Evolutionary conservation across 2,113 vertebrate genomes (phyloP).

Genomic region (Hypocryptadius cinnamomeus): DNA sequence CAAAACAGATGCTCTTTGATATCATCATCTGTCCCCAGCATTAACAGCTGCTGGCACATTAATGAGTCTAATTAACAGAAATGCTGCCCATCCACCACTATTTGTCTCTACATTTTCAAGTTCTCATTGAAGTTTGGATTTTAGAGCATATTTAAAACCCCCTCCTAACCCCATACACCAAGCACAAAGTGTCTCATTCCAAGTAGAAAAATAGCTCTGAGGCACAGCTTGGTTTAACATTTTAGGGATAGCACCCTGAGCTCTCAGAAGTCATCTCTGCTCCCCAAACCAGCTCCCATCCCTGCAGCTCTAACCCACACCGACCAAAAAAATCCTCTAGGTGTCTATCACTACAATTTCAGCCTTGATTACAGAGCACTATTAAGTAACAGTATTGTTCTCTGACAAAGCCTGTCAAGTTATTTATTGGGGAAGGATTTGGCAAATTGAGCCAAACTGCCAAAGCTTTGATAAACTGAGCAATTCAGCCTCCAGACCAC

Average conservation of each 20-base stretch:
- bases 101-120: neutral
- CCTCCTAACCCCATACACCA: neutral
- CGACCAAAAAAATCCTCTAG: neutral
- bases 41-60: neutral
- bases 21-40: neutral
- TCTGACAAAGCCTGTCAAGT: neutral
- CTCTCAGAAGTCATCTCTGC: neutral
- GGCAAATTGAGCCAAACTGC: neutral
- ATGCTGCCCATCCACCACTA: neutral
- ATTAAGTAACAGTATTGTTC: neutral
- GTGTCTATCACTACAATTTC: neutral
- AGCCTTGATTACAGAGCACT: neutral
- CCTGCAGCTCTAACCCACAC: neutral
- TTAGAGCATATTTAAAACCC: neutral
- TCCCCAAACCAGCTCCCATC: neutral
- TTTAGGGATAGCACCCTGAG: neutral
- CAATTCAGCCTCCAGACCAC: neutral
- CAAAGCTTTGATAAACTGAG: slow-evolving; percentile 17
- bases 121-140: neutral
- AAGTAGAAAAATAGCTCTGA: neutral
- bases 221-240: neutral
- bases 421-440: slow-evolving; percentile 25
- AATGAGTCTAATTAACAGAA: neutral
- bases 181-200: neutral
- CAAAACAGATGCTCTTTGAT: neutral